Base-by-base conservation (phyloP, 2,888 invertebrate genomes). In the Cyclophora punctaria region DNA sequence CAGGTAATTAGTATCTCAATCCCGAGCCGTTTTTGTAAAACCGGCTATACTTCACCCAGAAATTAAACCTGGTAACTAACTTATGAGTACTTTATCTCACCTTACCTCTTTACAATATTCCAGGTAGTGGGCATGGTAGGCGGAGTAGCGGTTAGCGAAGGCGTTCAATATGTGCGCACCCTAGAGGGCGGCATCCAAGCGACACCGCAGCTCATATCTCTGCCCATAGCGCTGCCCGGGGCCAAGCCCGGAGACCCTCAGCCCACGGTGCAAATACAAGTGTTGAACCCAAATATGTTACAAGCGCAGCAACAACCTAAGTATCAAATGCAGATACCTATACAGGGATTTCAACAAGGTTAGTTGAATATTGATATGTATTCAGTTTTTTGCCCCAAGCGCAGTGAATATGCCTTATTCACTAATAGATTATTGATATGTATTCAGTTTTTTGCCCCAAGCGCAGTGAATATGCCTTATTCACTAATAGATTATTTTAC, bases 221-320 rank as follows among this genome's bases (percentile, higher is more conserved):
- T 95, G 72, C 95, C 95, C 37, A 94, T 95, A 61, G 90, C 93
- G 6, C 91, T 95, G 79, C 94, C 94, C 0, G 94, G 94, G 3
- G 85, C 91, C 2, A 94, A 94, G 64, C 92, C 92, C 46, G 93
- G 92, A 60, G 95, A 95, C 68, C 93, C 94, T 1, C 93, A 93
- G 62, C 93, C 92, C 62, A 94, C 94, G 43, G 93, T 95, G 43
- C 95, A 95, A 77, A 95, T 95, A 55, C 94, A 95, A 78, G 93
- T 93, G 57, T 84, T 93, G 40, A 91, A 86, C 66, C 93, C 92
- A 0, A 91, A 87, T 62, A 68, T 90, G 46, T 61, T 91, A 67
- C 81, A 89, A 71, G 67, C 82, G 60, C 73, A 90, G 48, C 91
- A 90, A 55, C 91, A 92, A 58, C 93, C 93, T 3, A 94, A 94